Base-by-base conservation (phyloP, 2,113 vertebrate species). In the Gymnorhina tibicen region DNA sequence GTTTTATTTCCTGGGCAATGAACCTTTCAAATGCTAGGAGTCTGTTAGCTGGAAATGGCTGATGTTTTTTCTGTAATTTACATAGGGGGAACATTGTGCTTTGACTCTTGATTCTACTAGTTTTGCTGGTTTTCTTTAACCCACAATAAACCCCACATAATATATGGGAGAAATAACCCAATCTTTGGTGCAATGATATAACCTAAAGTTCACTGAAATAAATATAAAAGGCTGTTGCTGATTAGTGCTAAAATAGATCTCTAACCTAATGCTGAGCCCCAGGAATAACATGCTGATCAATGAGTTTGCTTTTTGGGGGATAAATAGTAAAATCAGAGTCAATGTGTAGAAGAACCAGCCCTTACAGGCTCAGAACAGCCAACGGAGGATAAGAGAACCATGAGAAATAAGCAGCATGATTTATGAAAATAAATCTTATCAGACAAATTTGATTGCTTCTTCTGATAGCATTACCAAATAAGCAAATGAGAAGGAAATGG, bases 381-480 rank as follows among this genome's bases (percentile, higher is more conserved):
- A 3, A 7, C 15, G 8, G 39, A 75, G n/a, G 17, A 64, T 56
- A 91, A 95, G 14, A 55, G 17, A 81, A 46, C 60, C n/a, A 27
- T 72, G 22, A 94, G 27, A 55, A 89, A 53, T 60, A 91, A 84
- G 44, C 37, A 87, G n/a, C 11, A 72, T 52, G 68, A 66, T 81
- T 92, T 89, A 87, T 93, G n/a, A 91, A 79, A 93, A 84, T 67
- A 95, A 96, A 94, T 84, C 60, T 84, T 87, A 84, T 56, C n/a
- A 93, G 90, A 93, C 68, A 95, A 92, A 96, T 95, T 80, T 88
- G 72, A 94, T 94, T 96, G 74, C 53, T 92, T 77, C 69, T 88
- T 94, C 69, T 95, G 92, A 84, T 88, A 95, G 4, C 64, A 91
- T 96, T 95, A 93, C 41, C 44, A 77, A 97, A 93, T 67, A 93